Conservation (phyloP, 2,888 invertebrate genomes). For the Folsomia manolachei region DNA sequence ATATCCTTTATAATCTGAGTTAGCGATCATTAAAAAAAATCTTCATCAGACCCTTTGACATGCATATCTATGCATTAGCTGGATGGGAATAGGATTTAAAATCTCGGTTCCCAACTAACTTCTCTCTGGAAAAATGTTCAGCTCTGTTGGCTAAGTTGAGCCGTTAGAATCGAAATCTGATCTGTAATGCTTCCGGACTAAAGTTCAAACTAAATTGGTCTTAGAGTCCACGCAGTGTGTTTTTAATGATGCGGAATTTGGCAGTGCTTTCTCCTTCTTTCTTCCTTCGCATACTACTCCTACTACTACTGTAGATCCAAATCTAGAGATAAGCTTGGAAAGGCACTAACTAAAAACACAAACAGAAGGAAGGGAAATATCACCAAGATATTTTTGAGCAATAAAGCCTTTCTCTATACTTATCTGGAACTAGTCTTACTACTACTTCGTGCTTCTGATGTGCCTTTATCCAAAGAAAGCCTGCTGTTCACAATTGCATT, state of each 20-base stretch:
- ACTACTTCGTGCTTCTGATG: background rate
- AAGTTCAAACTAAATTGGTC: background rate
- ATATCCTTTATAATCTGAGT: too few species aligned
- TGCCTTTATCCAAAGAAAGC: background rate
- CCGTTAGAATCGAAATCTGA: too few species aligned
- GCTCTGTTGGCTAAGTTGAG: too few species aligned
- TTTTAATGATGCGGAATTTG: conserved; percentile 8
- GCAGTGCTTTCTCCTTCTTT: background rate
- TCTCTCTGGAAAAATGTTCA: too few species aligned
- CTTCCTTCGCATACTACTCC: too few species aligned
- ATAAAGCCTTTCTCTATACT: background rate
- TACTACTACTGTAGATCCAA: background rate
- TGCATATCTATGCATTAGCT: too few species aligned
- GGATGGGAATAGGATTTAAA: too few species aligned
- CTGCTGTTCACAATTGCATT: conserved; percentile 1
- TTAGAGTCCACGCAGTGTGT: background rate
- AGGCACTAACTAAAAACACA: background rate
- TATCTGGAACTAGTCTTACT: too few species aligned
- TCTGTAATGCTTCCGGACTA: background rate
- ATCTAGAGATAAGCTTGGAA: background rate
- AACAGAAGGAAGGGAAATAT: background rate
- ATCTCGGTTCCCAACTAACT: too few species aligned
- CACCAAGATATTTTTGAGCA: background rate
- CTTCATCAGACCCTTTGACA: too few species aligned
- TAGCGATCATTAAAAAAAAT: too few species aligned